phyloP scores from a whole-genome alignment of 2,888 invertebrate species.

The Pterobdella sp. region DNA sequence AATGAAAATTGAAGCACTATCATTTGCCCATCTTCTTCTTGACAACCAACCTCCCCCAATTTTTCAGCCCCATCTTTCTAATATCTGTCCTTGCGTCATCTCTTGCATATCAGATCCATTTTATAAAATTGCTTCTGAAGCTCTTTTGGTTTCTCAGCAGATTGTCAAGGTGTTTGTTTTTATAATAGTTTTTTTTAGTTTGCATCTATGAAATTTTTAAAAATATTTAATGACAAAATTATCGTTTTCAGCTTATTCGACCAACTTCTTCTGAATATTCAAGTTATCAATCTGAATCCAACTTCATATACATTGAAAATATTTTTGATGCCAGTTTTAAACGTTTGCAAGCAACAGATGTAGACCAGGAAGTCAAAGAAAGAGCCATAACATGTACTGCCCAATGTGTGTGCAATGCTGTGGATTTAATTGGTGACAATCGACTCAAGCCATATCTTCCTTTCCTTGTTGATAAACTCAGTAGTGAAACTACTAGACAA shows the following conservation, averaged over 20 bases:
- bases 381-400: slow-evolving; percentile 86
- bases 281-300: slow-evolving; percentile 16
- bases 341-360: slow-evolving; percentile 83
- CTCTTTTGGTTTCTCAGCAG: slow-evolving; percentile 81
- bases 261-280: background rate
- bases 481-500: slow-evolving; percentile 91
- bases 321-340: slow-evolving; percentile 73
- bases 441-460: slow-evolving; percentile 71
- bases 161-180: slow-evolving; percentile 68
- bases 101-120: slow-evolving; percentile 86
- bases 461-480: slow-evolving; percentile 84
- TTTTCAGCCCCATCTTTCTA: slow-evolving; percentile 48
- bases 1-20: slow-evolving; percentile 85
- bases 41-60: slow-evolving; percentile 64
- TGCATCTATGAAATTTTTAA: too few relatives aligned
- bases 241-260: background rate
- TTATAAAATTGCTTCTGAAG: slow-evolving; percentile 97
- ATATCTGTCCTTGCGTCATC: slow-evolving; percentile 62
- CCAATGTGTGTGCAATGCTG: slow-evolving; percentile 82
- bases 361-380: slow-evolving; percentile 98
- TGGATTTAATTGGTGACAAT: slow-evolving; percentile 70
- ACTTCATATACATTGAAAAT: slow-evolving; percentile 63
- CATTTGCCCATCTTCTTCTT: slow-evolving; percentile 77
- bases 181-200: background rate
- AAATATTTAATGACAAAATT: too few relatives aligned